Base-by-base conservation (phyloP, 2,797 vertebrate species). In the Spea hammondii region DNA sequence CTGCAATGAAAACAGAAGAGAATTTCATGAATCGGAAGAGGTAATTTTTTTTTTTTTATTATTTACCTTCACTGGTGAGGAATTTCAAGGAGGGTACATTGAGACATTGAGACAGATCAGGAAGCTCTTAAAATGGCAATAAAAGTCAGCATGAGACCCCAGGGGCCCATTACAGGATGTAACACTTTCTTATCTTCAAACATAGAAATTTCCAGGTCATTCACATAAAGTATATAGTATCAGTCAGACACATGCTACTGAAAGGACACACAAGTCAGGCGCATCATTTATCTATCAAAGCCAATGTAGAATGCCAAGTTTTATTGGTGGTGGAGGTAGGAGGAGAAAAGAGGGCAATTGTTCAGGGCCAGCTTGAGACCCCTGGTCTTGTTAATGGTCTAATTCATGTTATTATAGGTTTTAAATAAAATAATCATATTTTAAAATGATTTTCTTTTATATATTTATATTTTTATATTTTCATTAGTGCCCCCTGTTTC, bases 1-100 rank as follows among this genome's bases (percentile, higher is more conserved):
- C 95, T 94, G 82, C 88, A 88, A 91, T 82, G 87, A 90, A 92
- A 91, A 89, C 85, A 88, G 86, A 86, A 86, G 86, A 89, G 80
- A 88, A 86, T 88, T 86, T 84, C 8, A 84, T 91, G 85, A 91
- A 91, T 91, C 90, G 90, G 87, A 88, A 84, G 17, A 53, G 78
- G 69, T 44, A 73, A 65, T 53, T 53, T 59, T 74, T 62, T 82
- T 73, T 55, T 11, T 78, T 73, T 55, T 8, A 59, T 12, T 62
- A 14, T 32, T 32, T 69, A 77, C 70, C 65, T 78, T 65, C 55
- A 51, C 65, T 70, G 50, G 14, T 62, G 17, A 55, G 79, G 55
- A 57, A 77, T 77, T 60, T 76, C 53, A 70, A 76, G 68, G 51
- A 67, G 69, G 69, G 10, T 77, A 54, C 47, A 54, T 65, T 73